Conservation (phyloP, 2,888 invertebrate genomes). For the Therioaphis trifolii region DNA sequence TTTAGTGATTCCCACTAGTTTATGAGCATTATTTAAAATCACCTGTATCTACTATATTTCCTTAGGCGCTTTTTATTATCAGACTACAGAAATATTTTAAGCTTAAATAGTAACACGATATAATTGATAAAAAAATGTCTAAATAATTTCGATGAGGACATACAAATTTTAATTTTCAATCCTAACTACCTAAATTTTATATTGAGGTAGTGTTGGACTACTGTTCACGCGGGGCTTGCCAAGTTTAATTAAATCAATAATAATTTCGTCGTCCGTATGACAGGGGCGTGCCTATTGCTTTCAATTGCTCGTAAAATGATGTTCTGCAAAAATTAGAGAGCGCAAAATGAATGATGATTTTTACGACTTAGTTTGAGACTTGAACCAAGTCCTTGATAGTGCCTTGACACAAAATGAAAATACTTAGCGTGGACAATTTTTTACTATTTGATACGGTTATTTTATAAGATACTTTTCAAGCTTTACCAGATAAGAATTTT, state of each 20-base stretch:
- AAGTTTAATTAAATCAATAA: slow-evolving; percentile 47
- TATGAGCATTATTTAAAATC: no score
- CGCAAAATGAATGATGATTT: slow-evolving; percentile 13
- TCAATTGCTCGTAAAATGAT: slow-evolving; percentile 40
- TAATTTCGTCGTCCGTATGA: slow-evolving; percentile 26
- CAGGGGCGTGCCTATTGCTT: slow-evolving; percentile 30
- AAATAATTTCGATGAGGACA: neutral
- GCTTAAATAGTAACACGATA: no score
- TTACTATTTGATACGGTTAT: neutral
- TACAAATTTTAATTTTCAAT: neutral
- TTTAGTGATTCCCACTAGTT: no score
- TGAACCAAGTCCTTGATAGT: slow-evolving; percentile 45
- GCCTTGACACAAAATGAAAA: slow-evolving; percentile 45
- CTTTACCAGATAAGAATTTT: neutral
- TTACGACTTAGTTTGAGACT: slow-evolving; percentile 26
- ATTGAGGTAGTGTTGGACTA: slow-evolving; percentile 4
- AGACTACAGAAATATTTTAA: neutral
- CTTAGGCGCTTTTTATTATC: no score
- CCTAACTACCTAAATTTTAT: neutral
- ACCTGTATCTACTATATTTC: no score
- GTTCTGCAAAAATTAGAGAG: slow-evolving; percentile 35
- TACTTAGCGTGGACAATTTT: neutral
- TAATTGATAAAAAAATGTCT: neutral
- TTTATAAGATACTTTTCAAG: neutral
- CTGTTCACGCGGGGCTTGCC: slow-evolving; percentile 32